phyloP scores from a whole-genome alignment of 2,888 invertebrate species.

The Heliothis peltigera region DNA sequence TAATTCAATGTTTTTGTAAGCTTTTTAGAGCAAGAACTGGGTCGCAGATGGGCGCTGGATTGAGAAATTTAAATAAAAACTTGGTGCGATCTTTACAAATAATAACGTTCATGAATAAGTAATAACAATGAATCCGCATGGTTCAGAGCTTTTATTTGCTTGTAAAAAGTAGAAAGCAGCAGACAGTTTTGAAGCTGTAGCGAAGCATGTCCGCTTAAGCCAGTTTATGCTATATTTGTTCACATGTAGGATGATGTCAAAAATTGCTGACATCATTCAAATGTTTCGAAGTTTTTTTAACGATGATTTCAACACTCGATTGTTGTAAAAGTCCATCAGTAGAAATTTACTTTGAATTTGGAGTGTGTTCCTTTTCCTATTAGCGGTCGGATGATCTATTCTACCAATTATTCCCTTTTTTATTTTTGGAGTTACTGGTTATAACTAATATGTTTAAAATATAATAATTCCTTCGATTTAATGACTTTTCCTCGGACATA shows the following conservation, averaged over 20 bases:
- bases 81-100: slow-evolving; percentile 73
- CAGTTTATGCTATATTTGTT: background rate
- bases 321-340: background rate
- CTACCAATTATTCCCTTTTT: background rate
- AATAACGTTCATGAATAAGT: slow-evolving; percentile 61
- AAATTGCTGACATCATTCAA: slow-evolving; percentile 17
- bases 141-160: slow-evolving; percentile 27
- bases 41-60: slow-evolving; percentile 85
- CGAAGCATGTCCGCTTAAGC: background rate
- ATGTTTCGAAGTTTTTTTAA: background rate
- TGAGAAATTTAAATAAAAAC: slow-evolving; percentile 87
- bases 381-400: background rate
- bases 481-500: slow-evolving; percentile 49
- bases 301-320: background rate
- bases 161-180: slow-evolving; percentile 36
- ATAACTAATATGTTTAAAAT: slow-evolving; percentile 23
- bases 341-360: background rate
- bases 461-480: slow-evolving; percentile 49
- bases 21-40: slow-evolving; percentile 84
- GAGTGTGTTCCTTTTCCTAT: background rate
- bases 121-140: slow-evolving; percentile 37
- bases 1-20: slow-evolving; percentile 86
- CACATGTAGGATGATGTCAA: slow-evolving; percentile 10
- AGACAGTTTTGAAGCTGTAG: slow-evolving; percentile 8
- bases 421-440: slow-evolving; percentile 18